Evolutionary conservation across 2,797 vertebrate genomes (phyloP).

Genomic region (Tangara arthus): DNA sequence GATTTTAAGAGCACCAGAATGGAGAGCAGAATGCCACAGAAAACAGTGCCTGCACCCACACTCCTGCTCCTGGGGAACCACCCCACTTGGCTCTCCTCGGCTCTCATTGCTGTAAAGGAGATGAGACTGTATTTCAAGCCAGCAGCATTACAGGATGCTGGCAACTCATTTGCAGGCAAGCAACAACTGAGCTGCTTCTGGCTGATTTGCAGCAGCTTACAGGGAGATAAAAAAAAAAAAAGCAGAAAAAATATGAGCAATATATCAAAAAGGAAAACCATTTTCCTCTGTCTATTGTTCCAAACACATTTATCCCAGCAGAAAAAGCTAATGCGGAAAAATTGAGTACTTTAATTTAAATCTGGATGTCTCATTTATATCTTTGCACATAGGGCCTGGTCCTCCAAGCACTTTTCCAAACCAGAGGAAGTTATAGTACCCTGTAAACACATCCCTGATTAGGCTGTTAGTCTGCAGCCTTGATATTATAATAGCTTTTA

Average conservation of each 20-base stretch:
- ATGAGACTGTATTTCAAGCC: background rate
- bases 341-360: constrained; percentile 1
- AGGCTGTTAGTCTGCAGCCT: background rate
- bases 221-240: background rate
- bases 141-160: constrained; percentile 7
- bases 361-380: background rate
- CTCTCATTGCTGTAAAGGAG: background rate
- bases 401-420: background rate
- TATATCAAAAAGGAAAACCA: background rate
- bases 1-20: background rate
- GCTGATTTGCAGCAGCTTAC: background rate
- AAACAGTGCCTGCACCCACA: background rate
- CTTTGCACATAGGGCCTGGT: background rate
- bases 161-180: constrained; percentile 22
- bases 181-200: background rate
- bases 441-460: background rate
- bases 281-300: background rate
- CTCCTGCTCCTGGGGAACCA: background rate
- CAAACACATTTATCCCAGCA: background rate
- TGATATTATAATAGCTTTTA: background rate
- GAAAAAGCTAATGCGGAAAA: background rate
- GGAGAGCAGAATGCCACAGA: background rate
- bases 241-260: background rate
- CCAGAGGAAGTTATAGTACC: background rate
- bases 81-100: background rate